phyloP scores from a whole-genome alignment of 1,140 invertebrate species.

The Cepaea nemoralis region DNA sequence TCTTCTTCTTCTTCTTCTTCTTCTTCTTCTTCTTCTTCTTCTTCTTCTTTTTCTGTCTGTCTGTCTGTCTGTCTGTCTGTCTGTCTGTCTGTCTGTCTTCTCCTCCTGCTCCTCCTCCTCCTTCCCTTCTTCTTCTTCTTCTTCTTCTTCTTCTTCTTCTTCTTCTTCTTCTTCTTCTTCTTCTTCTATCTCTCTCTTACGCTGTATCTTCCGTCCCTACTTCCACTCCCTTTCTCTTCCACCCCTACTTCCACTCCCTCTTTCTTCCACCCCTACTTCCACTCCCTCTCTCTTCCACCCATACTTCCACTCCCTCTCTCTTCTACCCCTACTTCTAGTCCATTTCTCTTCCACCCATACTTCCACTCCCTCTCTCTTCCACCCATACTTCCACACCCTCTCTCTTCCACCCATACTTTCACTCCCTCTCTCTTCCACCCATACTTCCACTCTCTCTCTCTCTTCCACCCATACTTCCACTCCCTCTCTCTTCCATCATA shows the following conservation, averaged over 20 bases:
- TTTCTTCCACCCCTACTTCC: background rate
- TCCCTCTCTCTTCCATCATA: background rate
- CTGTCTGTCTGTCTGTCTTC: background rate
- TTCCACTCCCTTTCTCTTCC: background rate
- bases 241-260: background rate
- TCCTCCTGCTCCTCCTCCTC: background rate
- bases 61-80: background rate
- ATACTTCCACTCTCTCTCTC: background rate
- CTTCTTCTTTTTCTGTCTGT: background rate
- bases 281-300: background rate
- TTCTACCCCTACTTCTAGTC: background rate
- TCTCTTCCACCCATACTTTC: background rate
- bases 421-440: background rate
- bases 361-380: background rate
- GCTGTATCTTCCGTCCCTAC: background rate
- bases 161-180: background rate
- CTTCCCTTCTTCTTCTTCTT: background rate
- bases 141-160: background rate
- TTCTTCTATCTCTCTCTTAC: background rate
- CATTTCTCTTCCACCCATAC: background rate
- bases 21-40: background rate
- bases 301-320: background rate
- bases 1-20: background rate
- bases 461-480: background rate
- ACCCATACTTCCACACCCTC: background rate